Conservation (phyloP, 1,140 invertebrate species). For the Cyrtorhinus lividipennis region DNA sequence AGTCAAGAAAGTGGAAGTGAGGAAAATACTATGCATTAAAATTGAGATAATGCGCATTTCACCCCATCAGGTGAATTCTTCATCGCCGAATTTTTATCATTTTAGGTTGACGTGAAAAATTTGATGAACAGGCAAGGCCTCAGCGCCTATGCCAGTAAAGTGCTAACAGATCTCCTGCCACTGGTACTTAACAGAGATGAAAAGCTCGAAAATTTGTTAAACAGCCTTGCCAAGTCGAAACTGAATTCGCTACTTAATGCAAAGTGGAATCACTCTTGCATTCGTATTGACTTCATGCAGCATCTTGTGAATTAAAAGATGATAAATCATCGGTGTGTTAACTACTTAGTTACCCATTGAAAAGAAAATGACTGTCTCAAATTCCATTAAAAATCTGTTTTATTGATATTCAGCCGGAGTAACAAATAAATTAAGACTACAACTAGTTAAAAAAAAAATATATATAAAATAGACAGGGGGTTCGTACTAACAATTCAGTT, state of each 20-base stretch:
- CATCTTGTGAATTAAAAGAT: not conserved
- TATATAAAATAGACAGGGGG: not conserved
- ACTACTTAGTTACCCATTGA: not conserved
- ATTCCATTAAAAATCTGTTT: not conserved
- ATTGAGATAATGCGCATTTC: not conserved
- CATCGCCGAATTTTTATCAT: not conserved
- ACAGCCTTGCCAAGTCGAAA: not conserved
- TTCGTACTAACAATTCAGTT: not conserved
- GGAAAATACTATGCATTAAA: not conserved
- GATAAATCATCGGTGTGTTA: not conserved
- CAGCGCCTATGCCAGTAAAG: not conserved
- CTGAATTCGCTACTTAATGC: not conserved
- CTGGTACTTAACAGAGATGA: not conserved
- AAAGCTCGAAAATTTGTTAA: not conserved
- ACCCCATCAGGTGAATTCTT: not conserved
- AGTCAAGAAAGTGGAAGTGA: not conserved
- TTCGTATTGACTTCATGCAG: not conserved
- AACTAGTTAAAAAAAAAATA: not conserved
- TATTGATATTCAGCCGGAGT: not conserved
- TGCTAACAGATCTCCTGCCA: not conserved
- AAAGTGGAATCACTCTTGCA: not conserved
- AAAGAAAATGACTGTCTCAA: not conserved
- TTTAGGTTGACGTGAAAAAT: not conserved
- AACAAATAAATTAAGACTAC: not conserved
- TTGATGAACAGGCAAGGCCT: not conserved